Evolutionary conservation across 2,797 vertebrate genomes (phyloP), one percentile per base, ranked within the genome.

Genomic region (Apogon hyalosoma): DNA sequence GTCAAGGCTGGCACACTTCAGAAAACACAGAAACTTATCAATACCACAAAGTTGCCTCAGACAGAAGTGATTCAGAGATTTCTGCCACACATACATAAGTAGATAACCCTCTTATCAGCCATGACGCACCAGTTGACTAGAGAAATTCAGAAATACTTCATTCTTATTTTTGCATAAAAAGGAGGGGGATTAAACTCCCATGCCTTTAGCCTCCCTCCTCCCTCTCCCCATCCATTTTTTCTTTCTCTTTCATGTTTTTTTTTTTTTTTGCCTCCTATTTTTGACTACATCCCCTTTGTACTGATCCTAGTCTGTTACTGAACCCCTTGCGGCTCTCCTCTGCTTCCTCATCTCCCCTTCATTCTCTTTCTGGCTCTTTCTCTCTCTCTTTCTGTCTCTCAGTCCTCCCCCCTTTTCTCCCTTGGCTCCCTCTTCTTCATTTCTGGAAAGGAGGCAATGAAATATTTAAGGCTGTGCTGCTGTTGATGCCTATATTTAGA

Each of bases 381-480:
- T 59, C 31, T 46, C 47, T 46, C 42, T 16, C 47, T 47, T 66
- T 59, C 69, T 18, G 2, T 46, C 47, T 47, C 69, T 59, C 69
- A 24, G 2, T 59, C 59, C 54, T 47, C 38, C 31, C 40, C 54
- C 41, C 21, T 53, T 28, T 63, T 36, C 50, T 72, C 73, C 40
- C 68, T 56, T 31, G 38, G 11, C 50, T 55, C 71, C 45, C 49
- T 41, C 52, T 16, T 13, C 62, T 75, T 78, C 61, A 53, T 63
- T 80, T 85, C 75, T 80, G 77, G 63, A 70, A 69, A 85, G 18
- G 74, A 80, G 75, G 73, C 43, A 46, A 91, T 94, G 61, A 94
- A 94, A 93, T 93, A 94, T 94, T 94, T 90, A 93, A 85, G 70
- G 31, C 79, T 68, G 60, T 79, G 79, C 84, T 83, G 86, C 88